Conservation (phyloP, 2,113 vertebrate species). For the Barbus barbus region DNA sequence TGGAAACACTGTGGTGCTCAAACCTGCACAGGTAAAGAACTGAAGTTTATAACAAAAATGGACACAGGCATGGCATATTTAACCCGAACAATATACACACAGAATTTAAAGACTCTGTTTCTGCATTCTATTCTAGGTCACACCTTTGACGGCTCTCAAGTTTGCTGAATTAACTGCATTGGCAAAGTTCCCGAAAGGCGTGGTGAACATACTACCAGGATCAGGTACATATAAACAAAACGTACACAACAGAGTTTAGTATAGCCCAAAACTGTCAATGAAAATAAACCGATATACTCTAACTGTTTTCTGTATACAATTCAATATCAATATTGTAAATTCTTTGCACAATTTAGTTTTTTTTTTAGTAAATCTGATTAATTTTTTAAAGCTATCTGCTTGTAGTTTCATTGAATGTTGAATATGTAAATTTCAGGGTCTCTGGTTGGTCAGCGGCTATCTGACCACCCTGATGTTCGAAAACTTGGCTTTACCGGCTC, state of each 20-base stretch:
- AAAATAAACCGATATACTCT: not conserved
- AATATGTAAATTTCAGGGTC: slow-evolving; percentile 67
- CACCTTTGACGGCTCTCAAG: slow-evolving; percentile 85
- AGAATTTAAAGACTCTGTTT: slow-evolving; percentile 1
- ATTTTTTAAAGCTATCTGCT: not conserved
- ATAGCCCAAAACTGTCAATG: not conserved
- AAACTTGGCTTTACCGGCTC: slow-evolving; percentile 89
- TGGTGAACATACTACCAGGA: slow-evolving; percentile 84
- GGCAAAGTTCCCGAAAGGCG: slow-evolving; percentile 84
- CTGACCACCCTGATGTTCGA: slow-evolving; percentile 85
- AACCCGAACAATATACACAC: not conserved
- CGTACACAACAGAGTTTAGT: too few relatives aligned
- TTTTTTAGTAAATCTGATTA: not conserved
- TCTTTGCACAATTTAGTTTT: not conserved
- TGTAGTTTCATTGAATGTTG: not conserved
- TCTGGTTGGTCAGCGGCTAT: slow-evolving; percentile 81
- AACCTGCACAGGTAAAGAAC: slow-evolving; percentile 82
- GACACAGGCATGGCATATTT: not conserved
- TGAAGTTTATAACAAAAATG: not conserved
- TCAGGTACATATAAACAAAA: slow-evolving; percentile 70
- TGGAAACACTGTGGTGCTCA: slow-evolving; percentile 85
- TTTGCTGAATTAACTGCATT: slow-evolving; percentile 83
- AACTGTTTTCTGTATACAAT: not conserved
- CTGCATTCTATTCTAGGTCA: slow-evolving; percentile 73
- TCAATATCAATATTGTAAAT: not conserved